Conservation (phyloP, 2,888 invertebrate genomes). For the Creontiades dilutus region DNA sequence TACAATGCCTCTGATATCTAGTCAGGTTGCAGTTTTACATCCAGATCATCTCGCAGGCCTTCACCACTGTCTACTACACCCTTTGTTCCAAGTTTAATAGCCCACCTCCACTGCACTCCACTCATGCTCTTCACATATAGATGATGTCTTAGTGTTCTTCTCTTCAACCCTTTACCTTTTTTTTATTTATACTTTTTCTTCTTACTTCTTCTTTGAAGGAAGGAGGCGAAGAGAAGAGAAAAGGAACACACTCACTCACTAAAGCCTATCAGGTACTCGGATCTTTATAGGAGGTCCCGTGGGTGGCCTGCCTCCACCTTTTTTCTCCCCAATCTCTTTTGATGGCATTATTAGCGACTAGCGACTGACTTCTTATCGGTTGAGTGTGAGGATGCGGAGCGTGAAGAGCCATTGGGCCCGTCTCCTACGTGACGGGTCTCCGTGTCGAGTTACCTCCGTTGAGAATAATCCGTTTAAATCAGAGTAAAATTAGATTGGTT, state of each 20-base stretch:
- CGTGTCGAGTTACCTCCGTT: not conserved
- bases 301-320: slow-evolving; percentile 33
- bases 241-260: slow-evolving; percentile 50
- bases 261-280: slow-evolving; percentile 59
- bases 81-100: slow-evolving; percentile 38
- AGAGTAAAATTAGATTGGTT: too few species aligned
- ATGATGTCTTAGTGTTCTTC: slow-evolving; percentile 47
- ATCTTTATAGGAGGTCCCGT: slow-evolving; percentile 63
- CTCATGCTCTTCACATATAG: slow-evolving; percentile 34
- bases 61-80: not conserved
- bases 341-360: slow-evolving; percentile 57
- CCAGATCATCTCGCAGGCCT: not conserved
- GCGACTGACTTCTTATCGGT: slow-evolving; percentile 49
- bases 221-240: slow-evolving; percentile 15
- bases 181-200: slow-evolving; percentile 37
- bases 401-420: not conserved
- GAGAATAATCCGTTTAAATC: not conserved
- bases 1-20: not conserved
- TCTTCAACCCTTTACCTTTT: slow-evolving; percentile 40
- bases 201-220: not conserved
- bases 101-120: not conserved
- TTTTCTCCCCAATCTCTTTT: slow-evolving; percentile 17
- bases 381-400: not conserved
- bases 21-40: slow-evolving; percentile 19
- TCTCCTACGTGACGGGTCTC: slow-evolving; percentile 2